A percentile compares a stretch with the other conserved stretches of the same genome.
Conservation (phyloP, 2,888 invertebrate species). For the Melinaea menophilus region DNA sequence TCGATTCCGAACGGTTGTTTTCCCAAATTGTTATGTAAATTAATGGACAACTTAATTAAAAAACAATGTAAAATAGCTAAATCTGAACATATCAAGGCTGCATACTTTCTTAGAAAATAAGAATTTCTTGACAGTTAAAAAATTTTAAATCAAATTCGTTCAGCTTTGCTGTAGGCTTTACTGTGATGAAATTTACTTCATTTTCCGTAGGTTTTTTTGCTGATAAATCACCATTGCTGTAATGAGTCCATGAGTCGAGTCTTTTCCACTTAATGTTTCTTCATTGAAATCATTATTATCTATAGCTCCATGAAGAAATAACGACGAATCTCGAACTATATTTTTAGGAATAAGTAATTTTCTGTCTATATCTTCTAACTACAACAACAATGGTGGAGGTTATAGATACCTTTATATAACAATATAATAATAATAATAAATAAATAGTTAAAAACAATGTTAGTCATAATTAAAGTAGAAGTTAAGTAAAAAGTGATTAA, state of each 20-base stretch:
- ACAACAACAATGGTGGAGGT: no score
- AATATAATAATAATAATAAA: no score
- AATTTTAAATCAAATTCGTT: slow-evolving; percentile 7
- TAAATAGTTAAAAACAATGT: no score
- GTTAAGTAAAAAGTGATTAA: no score
- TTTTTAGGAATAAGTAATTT: slow-evolving; percentile 2
- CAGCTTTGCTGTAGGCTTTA: slow-evolving; percentile 8
- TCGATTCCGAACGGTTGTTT: slow-evolving; percentile 16
- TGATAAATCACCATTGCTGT: background rate
- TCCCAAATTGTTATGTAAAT: slow-evolving; percentile 11
- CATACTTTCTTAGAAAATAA: slow-evolving; percentile 8
- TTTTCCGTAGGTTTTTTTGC: background rate
- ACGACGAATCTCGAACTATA: background rate
- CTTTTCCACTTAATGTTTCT: slow-evolving; percentile 2
- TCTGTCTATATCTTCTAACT: slow-evolving; percentile 10
- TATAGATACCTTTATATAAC: no score
- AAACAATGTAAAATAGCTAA: no score
- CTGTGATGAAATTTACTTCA: slow-evolving; percentile 1
- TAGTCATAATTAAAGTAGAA: no score
- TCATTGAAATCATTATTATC: slow-evolving; percentile 12
- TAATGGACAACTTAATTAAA: slow-evolving; percentile 4
- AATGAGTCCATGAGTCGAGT: background rate
- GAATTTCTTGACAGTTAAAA: slow-evolving; percentile 11
- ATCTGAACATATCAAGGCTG: no score
- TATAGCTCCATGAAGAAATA: slow-evolving; percentile 4